These are phyloP conservation scores for Tetranychus cinnabarinus DNA, from an alignment of 1,140 invertebrate species.

Conservation along the genomic window DNA sequence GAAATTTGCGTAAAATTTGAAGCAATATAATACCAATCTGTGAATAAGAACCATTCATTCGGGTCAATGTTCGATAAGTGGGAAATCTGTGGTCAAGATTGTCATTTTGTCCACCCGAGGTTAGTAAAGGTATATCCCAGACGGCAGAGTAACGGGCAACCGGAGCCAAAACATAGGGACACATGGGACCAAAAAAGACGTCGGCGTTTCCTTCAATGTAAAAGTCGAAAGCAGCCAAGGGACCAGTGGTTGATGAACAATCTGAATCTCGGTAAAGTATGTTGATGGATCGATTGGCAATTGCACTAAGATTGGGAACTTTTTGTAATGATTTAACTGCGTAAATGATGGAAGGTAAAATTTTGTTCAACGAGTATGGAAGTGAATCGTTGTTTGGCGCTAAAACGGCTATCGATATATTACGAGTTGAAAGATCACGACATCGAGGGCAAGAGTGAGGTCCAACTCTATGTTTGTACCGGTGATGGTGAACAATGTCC, in stretches of 20 bases:
- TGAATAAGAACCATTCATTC: slow-evolving; percentile 58
- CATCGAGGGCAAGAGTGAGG: not conserved
- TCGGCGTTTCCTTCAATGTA: slow-evolving; percentile 35
- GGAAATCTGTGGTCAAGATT: slow-evolving; percentile 40
- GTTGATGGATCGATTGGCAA: slow-evolving; percentile 29
- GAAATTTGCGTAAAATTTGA: slow-evolving; percentile 38
- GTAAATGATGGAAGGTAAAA: slow-evolving; percentile 44
- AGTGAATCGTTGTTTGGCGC: slow-evolving; percentile 34
- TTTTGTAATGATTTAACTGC: slow-evolving; percentile 31
- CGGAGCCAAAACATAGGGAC: slow-evolving; percentile 70
- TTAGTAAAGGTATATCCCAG: slow-evolving; percentile 70
- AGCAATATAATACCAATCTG: slow-evolving; percentile 34
- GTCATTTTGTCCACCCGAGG: slow-evolving; percentile 54
- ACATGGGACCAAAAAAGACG: slow-evolving; percentile 67
- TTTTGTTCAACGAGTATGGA: slow-evolving; percentile 38
- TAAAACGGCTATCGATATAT: slow-evolving; percentile 31
- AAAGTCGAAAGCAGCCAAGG: slow-evolving; percentile 50
- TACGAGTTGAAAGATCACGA: not conserved
- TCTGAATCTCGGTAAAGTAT: slow-evolving; percentile 43
- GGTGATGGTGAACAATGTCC: not conserved
- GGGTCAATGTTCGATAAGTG: slow-evolving; percentile 47
- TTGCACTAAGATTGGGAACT: slow-evolving; percentile 17
- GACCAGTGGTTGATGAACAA: slow-evolving; percentile 51
- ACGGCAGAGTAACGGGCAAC: slow-evolving; percentile 58
- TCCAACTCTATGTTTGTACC: not conserved